Evolutionary conservation across 2,797 vertebrate species (phyloP).

Genomic region (Acropternis orthonyx): DNA sequence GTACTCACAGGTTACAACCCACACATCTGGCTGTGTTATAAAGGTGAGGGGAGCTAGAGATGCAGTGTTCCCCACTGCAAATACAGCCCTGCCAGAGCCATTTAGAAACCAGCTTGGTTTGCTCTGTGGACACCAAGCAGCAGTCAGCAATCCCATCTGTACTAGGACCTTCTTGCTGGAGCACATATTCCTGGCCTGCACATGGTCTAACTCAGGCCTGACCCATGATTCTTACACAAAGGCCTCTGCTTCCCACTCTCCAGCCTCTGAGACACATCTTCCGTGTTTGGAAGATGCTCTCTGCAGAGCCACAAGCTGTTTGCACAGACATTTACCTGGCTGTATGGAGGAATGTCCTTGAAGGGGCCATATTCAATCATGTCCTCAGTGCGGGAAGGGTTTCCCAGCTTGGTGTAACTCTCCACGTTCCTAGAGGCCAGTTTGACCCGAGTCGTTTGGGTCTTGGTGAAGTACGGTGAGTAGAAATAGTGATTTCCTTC

Average conservation of each 20-base stretch:
- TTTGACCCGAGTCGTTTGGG: slow-evolving; percentile 89
- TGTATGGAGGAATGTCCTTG: slow-evolving; percentile 87
- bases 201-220: background rate
- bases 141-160: accelerated
- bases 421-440: slow-evolving; percentile 92
- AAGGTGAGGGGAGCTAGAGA: background rate
- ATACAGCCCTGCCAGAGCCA: background rate
- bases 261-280: background rate
- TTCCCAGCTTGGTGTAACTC: slow-evolving; percentile 94
- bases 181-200: accelerated
- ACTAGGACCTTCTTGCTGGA: background rate
- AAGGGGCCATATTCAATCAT: slow-evolving; percentile 94
- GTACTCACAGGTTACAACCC: background rate
- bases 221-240: accelerated
- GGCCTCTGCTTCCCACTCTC: background rate
- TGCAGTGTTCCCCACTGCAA: background rate
- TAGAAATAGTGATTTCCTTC: slow-evolving; percentile 97
- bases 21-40: accelerated
- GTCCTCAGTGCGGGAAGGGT: slow-evolving; percentile 90
- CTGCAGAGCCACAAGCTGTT: background rate
- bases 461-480: slow-evolving; percentile 89
- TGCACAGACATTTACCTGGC: slow-evolving; percentile 79
- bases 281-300: background rate
- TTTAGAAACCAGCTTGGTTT: background rate
- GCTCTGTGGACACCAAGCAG: background rate